These are phyloP conservation scores for Acanthisitta chloris DNA, from an alignment of 2,113 vertebrate species.

Conservation along the genomic window DNA sequence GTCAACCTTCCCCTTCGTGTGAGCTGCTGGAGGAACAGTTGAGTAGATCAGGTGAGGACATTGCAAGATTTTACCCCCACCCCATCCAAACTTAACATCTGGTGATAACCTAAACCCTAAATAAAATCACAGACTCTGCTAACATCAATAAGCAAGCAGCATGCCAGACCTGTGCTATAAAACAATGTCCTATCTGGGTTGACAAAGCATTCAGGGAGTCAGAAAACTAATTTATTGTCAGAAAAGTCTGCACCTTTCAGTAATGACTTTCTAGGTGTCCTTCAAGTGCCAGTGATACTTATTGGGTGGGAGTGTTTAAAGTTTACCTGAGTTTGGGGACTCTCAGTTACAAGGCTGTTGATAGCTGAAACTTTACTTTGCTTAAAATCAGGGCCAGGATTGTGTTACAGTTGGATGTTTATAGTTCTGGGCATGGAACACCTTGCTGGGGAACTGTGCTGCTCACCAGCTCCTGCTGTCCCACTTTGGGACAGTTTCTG, in stretches of 20 bases:
- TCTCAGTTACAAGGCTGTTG: background rate
- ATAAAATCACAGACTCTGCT: constrained; percentile 17
- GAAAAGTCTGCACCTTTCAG: constrained; percentile 23
- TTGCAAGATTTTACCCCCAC: background rate
- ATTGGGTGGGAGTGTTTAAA: background rate
- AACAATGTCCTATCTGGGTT: background rate
- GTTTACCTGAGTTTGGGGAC: background rate
- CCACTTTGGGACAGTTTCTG: background rate
- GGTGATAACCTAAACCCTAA: constrained; percentile 17
- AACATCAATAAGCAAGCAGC: background rate
- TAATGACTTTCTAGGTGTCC: constrained; percentile 19
- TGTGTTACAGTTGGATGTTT: background rate
- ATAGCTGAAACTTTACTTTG: background rate
- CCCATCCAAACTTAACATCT: background rate
- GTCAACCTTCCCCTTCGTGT: constrained; percentile 74
- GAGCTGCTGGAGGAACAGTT: constrained; percentile 61
- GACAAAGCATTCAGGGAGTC: background rate
- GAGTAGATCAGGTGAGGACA: constrained; percentile 9
- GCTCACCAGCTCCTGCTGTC: background rate
- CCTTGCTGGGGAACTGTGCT: background rate
- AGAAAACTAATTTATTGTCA: constrained; percentile 24
- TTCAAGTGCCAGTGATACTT: background rate
- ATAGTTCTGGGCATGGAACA: background rate
- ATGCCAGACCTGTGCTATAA: background rate
- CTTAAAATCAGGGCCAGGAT: background rate